These are phyloP conservation scores for Jacana jacana DNA, from an alignment of 2,113 vertebrate species.

Conservation along the genomic window DNA sequence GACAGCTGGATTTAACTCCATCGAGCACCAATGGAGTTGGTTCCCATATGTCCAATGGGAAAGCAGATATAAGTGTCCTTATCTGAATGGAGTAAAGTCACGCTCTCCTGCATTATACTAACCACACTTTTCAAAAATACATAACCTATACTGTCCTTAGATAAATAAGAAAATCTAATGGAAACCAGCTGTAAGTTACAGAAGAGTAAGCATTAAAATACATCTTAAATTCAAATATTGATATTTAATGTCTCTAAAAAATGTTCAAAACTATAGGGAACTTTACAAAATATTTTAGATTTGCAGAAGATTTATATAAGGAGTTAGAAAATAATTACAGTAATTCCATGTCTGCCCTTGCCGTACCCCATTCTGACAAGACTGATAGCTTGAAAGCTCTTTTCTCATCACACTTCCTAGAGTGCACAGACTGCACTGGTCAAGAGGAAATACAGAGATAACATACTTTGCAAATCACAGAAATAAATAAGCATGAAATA, in stretches of 20 bases:
- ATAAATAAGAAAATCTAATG: not conserved
- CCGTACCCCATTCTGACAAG: not conserved
- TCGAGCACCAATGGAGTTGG: too few relatives aligned
- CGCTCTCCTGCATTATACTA: not conserved
- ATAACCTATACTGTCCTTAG: not conserved
- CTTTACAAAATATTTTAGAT: not conserved
- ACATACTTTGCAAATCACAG: not conserved
- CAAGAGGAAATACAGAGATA: not conserved
- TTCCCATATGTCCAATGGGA: fast-evolving
- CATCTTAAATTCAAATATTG: not conserved
- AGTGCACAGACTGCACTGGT: not conserved
- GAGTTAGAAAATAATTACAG: not conserved
- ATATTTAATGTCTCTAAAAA: not conserved
- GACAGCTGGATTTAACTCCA: too few relatives aligned
- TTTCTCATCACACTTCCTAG: not conserved
- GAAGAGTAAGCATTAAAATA: not conserved
- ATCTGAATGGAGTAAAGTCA: not conserved
- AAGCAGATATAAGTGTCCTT: not conserved
- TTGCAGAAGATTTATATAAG: not conserved
- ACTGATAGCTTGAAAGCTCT: not conserved
- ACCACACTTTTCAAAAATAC: not conserved
- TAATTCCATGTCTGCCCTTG: not conserved
- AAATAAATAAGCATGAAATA: not conserved
- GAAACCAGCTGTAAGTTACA: not conserved
- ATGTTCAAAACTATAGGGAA: not conserved